Evolutionary conservation across 37 sponge, comb jelly and placozoan species (phyloP).

Genomic region (Dysidea cf. avara): DNA sequence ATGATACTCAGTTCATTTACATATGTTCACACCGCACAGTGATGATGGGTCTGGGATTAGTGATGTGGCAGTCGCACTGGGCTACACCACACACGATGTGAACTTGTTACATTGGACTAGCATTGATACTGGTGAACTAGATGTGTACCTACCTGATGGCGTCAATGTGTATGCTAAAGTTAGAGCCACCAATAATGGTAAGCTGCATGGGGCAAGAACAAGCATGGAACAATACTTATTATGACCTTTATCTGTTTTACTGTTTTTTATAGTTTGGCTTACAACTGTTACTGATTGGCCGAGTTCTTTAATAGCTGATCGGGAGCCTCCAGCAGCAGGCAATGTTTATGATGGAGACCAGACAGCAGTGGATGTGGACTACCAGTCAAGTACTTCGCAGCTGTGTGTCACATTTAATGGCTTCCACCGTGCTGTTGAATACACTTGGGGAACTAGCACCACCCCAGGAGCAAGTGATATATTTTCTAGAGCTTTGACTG

Average conservation of each 20-base stretch:
- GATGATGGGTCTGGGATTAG: slow-evolving; percentile 65
- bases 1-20: neutral
- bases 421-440: slow-evolving; percentile 48
- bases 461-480: slow-evolving; percentile 1
- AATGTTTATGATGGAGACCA: slow-evolving; percentile 39
- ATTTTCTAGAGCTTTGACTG: slow-evolving; percentile 7
- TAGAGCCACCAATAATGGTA: slow-evolving; percentile 76
- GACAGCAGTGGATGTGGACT: slow-evolving; percentile 35
- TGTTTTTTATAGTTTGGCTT: slow-evolving; percentile 52
- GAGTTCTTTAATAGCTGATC: slow-evolving; percentile 53
- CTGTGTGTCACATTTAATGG: slow-evolving; percentile 69
- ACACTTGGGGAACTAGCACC: slow-evolving; percentile 54
- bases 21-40: slow-evolving; percentile 13
- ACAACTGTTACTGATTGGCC: slow-evolving; percentile 19
- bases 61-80: slow-evolving; percentile 54
- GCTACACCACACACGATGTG: slow-evolving; percentile 45
- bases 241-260: neutral
- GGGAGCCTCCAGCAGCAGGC: slow-evolving; percentile 67
- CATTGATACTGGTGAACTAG: neutral
- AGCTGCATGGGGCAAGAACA: neutral
- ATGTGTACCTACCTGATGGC: slow-evolving; percentile 64
- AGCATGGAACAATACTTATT: neutral
- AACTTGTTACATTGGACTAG: slow-evolving; percentile 56
- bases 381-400: slow-evolving; percentile 12
- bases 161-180: slow-evolving; percentile 59